Conservation (phyloP, 2,888 invertebrate genomes). For the Melipona beecheii region DNA sequence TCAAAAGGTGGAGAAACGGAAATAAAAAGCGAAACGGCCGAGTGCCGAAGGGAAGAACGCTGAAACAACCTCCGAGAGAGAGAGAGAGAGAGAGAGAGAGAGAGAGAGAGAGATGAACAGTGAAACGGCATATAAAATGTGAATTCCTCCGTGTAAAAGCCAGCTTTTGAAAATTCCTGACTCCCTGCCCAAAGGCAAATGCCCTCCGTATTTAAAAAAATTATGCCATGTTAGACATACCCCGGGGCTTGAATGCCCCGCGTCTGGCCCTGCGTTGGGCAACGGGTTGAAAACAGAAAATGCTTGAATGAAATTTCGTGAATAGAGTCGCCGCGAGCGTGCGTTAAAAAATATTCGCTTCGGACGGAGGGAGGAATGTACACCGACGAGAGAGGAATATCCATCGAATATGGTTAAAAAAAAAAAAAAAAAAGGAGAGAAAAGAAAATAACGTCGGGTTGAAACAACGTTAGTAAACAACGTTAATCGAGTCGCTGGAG, state of each 20-base stretch:
- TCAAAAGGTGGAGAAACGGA: conserved; percentile 19
- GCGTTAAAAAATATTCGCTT: too few relatives aligned
- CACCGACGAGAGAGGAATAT: too few relatives aligned
- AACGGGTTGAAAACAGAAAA: too few relatives aligned
- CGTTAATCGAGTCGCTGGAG: neutral
- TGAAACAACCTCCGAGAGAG: neutral
- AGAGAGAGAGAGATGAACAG: neutral
- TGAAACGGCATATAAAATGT: conserved; percentile 10
- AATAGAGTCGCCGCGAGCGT: too few relatives aligned
- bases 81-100: neutral
- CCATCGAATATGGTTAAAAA: too few relatives aligned
- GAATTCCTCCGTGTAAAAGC: conserved; percentile 6
- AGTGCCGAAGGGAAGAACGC: neutral
- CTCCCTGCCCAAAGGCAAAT: neutral
- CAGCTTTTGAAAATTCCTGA: conserved; percentile 13
- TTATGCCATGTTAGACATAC: neutral
- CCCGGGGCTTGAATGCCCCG: neutral
- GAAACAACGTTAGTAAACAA: too few relatives aligned
- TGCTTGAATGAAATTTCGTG: too few relatives aligned
- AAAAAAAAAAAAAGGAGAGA: too few relatives aligned
- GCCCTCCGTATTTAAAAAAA: conserved; percentile 2
- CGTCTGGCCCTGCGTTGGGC: too few relatives aligned
- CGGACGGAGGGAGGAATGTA: too few relatives aligned
- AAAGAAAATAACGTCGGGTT: too few relatives aligned
- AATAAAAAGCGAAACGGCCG: conserved; percentile 2